Evolutionary conservation across 2,888 invertebrate species (phyloP), one percentile per base, ranked within the genome.

Genomic region (Sphecodes monilicornis): DNA sequence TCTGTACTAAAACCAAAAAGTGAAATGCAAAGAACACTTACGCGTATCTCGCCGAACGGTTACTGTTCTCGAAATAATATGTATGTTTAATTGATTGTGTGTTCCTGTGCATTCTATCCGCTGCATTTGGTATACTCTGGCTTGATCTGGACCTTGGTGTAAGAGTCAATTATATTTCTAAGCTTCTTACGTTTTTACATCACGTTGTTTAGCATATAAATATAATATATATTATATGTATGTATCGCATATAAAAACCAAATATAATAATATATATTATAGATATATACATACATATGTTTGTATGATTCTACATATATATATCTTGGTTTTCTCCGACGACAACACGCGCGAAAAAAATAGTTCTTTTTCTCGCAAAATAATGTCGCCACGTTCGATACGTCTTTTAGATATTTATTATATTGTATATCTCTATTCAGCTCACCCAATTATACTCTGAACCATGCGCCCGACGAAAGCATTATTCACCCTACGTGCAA

Each of bases 61-160:
- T 86, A 87, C 76, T 87, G 78, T 74, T 87, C 89, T 90, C 86
- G 85, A 90, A 89, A 91, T 90, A 90, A 93, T 71, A 71, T 93
- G 89, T 93, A 91, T 93, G 91, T 94, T 94, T 94, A 94, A 93
- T 93, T 93, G 90, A 94, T 92, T 94, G 92, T 94, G 92, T 94
- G 93, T 94, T 94, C 94, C 93, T 94, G 94, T 95, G 93, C 93
- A 94, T 94, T 94, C 93, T 94, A 92, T 94, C 93, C 91, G 94
- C 94, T 94, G 94, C 94, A 93, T 94, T 94, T 94, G 94, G 94
- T 94, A 94, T 93, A 93, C 94, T 94, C 94, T 94, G 94, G 94
- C 94, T 94, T 94, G 93, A 95, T 94, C 94, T 95, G 94, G 94
- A 95, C 92, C 93, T 94, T 93, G 94, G 94, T 94, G 94, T 94